Percentiles rank a stretch among this genome's conserved stretches.
Conservation (phyloP, 2,113 vertebrate genomes). For the Maccullochella peelii region DNA sequence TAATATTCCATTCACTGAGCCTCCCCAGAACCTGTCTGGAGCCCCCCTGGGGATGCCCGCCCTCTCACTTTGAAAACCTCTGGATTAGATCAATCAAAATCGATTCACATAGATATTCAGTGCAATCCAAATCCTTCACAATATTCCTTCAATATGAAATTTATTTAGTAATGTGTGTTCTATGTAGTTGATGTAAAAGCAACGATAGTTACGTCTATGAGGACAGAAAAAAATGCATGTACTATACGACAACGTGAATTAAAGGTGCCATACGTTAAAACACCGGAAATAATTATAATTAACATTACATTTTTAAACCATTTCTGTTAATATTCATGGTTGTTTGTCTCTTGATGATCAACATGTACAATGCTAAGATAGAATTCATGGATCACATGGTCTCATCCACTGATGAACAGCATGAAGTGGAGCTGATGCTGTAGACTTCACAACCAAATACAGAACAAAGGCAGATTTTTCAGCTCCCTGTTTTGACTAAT, state of each 20-base stretch:
- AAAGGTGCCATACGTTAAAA: not conserved
- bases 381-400: slow-evolving; percentile 2
- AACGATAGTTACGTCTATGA: no score
- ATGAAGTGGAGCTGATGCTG: slow-evolving; percentile 19
- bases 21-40: no score
- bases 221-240: not conserved
- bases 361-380: slow-evolving; percentile 12
- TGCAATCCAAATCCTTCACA: not conserved
- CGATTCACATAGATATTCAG: not conserved
- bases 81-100: no score
- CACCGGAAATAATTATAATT: not conserved
- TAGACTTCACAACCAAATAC: slow-evolving; percentile 46
- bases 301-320: not conserved
- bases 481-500: slow-evolving; percentile 76
- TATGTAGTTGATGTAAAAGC: not conserved
- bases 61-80: no score
- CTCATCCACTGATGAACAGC: slow-evolving; percentile 18
- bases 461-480: slow-evolving; percentile 63
- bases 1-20: no score
- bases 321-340: not conserved
- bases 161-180: not conserved
- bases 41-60: no score
- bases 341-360: not conserved
- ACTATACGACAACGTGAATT: not conserved
- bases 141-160: not conserved